Evolutionary conservation across 2,113 vertebrate species (phyloP), one percentile per base, ranked within the genome.

Genomic region (Azemiops feae): DNA sequence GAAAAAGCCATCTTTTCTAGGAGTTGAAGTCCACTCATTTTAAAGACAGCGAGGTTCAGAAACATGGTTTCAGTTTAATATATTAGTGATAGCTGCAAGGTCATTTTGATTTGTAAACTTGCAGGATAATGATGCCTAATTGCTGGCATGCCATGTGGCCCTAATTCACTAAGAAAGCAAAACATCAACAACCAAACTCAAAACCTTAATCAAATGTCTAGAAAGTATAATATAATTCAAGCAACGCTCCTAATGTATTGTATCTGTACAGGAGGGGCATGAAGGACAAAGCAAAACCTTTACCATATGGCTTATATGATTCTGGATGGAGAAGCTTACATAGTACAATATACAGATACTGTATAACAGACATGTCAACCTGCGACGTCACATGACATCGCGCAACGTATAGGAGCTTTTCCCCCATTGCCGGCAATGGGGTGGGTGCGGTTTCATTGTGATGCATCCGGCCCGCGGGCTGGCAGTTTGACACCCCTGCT

Each of bases 11-110:
- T 39, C 34, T 39, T 39, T 39, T 81, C 7, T 81, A 39, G 74
- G 74, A 81, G 18, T 81, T 43, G 34, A 81, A 22, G 14, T 81
- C 34, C 18, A 39, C 5, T 39, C 34, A 43, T 81, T 39, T 81
- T 81, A 81, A 74, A 74, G 74, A 9, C 18, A 22, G 34, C 22
- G 74, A 81, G 34, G 0, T 81, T 81, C 34, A 81, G 34, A 81
- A 89, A 92, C 86, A 95, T 90, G 16, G 27, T 81, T 43, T 93
- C 55, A 85, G n/a, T 27, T 92, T 81, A 81, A 87, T 90, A 93
- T n/a, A 34, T 94, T 87, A 89, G 89, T 94, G 88, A 81, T 90
- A 74, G 2, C 87, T 91, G 27, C 50, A 93, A 89, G 91, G 89
- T 11, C 89, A 91, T 10, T 0, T 0, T 0, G 0, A 88, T 53